Evolutionary conservation across 1,140 invertebrate species (phyloP).

Genomic region (Chrysoperla carnea): DNA sequence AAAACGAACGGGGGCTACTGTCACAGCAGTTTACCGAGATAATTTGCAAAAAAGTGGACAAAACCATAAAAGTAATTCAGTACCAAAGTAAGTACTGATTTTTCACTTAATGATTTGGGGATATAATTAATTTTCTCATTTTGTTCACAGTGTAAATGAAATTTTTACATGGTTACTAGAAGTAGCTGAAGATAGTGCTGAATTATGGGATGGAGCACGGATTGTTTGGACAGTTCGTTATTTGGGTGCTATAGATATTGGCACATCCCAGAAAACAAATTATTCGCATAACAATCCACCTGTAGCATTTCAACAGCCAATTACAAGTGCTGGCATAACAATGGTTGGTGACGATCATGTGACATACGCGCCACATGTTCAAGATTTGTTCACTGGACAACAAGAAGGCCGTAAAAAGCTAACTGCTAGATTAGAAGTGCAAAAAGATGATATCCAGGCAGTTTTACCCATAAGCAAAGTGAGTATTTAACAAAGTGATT

Average conservation of each 20-base stretch:
- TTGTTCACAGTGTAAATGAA: conserved; percentile 46
- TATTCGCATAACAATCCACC: conserved; percentile 21
- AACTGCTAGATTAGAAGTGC: conserved; percentile 70
- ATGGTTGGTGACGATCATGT: conserved; percentile 17
- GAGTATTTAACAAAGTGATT: conserved; percentile 9
- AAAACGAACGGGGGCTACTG: conserved; percentile 67
- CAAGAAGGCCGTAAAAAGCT: conserved; percentile 46
- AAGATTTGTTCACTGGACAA: conserved; percentile 5
- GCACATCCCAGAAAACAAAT: conserved; percentile 38
- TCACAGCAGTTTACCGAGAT: conserved; percentile 49
- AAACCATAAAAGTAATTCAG: conserved; percentile 9
- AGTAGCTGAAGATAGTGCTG: conserved; percentile 62
- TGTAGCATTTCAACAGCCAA: conserved; percentile 4
- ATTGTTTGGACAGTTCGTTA: conserved; percentile 67
- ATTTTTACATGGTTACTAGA: conserved; percentile 82
- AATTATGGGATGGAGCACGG: conserved; percentile 58
- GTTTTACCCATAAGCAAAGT: conserved; percentile 90
- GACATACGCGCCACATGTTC: not conserved
- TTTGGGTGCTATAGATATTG: conserved; percentile 22
- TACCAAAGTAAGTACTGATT: conserved; percentile 1
- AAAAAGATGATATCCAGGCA: conserved; percentile 87
- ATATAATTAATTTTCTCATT: conserved; percentile 8
- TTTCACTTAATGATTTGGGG: not conserved
- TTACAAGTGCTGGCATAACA: conserved; percentile 14
- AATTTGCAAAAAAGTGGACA: conserved; percentile 28